Base-by-base conservation (phyloP, 2,888 invertebrate genomes). In the Ceratothoa steindachneri region DNA sequence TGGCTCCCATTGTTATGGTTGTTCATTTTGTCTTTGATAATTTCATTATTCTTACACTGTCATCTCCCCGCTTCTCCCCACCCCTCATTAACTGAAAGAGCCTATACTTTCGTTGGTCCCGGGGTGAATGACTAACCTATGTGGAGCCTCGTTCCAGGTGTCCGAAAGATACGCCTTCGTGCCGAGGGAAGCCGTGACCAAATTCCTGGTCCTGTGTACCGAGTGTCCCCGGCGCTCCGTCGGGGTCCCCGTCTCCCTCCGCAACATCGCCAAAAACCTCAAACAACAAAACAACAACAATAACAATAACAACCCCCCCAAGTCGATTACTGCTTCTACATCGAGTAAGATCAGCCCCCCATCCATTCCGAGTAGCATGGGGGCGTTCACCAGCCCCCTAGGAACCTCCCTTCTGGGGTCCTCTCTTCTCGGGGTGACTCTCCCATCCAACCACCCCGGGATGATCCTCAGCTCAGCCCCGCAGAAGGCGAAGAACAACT, bases 91-190 rank as follows among this genome's bases (percentile, higher is more conserved):
- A n/a, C n/a, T n/a, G n/a, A n/a, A n/a, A n/a, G n/a, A n/a, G n/a
- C n/a, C n/a, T n/a, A n/a, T n/a, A n/a, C n/a, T n/a, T n/a, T n/a
- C n/a, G n/a, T n/a, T n/a, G n/a, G n/a, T n/a, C n/a, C n/a, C n/a
- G n/a, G n/a, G n/a, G n/a, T n/a, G n/a, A n/a, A n/a, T n/a, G n/a
- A n/a, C n/a, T n/a, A n/a, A n/a, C n/a, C n/a, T n/a, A n/a, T n/a
- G n/a, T n/a, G n/a, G n/a, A n/a, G n/a, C n/a, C n/a, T 12, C 2
- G 15, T 88, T 87, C 75, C 89, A 97, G 97, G 96, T 97, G 83
- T 95, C 96, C 70, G 96, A 97, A 87, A 95, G 93, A 77, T 97
- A 94, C 87, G 95, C 95, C 69, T 97, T 96, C 84, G 88, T 97
- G 82, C 97, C 97, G 2, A 90, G 97, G 74, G 97, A 97, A 86